Evolutionary conservation across 2,113 vertebrate species (phyloP), one percentile per base, ranked within the genome.

Genomic region (Gymnogyps californianus): DNA sequence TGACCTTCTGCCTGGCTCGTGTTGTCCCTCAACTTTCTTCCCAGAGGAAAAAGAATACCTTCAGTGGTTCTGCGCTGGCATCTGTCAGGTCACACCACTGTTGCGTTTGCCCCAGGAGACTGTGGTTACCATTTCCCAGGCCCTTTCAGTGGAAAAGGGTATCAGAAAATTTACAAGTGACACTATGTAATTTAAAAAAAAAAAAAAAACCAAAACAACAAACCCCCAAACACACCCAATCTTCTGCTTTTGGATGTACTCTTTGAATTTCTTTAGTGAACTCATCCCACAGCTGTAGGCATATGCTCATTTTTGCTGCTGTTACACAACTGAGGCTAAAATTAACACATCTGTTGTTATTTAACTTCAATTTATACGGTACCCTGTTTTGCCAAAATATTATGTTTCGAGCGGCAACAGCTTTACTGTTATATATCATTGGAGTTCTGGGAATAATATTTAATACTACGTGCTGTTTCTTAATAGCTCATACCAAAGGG

Each of bases 331-430:
- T 7, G 17, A 82, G 65, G 65, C 89, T 95, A 94, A 97, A 96
- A 93, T 93, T 94, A 96, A 95, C 83, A 86, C 94, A 90, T 91
- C 93, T 97, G 93, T 95, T 96, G 66, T 85, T 95, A 57, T 76
- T 97, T 92, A 96, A 87, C 65, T 94, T 87, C 38, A 36, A 19
- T 91, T 96, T 81, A 55, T 77, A 81, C 2, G 0, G 9, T 67
- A 62, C 64, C n/a, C 22, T 80, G 51, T 83, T 89, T 79, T 42
- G 74, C 87, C 91, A 93, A 79, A 95, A 92, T 79, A 69, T 13
- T 79, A 9, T 69, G 78, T 91, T 96, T 93, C 5, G 7, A 95
- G 91, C 66, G 91, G 87, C 84, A 95, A 40, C 62, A 77, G 78
- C 75, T 79, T 85, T 69, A 40, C 62, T 85, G 81, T 86, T 85